Evolutionary conservation across 2,113 vertebrate genomes (phyloP).

Genomic region (Sisor rabdophorus): DNA sequence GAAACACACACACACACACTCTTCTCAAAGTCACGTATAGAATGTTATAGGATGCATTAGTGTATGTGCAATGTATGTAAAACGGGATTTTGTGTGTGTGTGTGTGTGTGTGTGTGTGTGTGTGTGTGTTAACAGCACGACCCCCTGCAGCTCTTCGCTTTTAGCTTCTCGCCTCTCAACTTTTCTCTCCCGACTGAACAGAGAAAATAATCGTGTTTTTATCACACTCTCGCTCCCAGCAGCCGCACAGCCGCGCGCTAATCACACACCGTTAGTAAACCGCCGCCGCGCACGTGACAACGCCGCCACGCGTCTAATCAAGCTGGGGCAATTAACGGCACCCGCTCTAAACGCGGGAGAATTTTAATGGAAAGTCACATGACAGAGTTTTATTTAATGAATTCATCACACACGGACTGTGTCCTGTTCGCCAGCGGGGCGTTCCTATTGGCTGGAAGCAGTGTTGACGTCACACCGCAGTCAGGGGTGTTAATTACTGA

Average conservation of each 20-base stretch:
- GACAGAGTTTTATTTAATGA: constrained; percentile 9
- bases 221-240: not conserved
- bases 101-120: no score
- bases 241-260: not conserved
- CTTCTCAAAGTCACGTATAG: no score
- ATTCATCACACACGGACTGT: not conserved
- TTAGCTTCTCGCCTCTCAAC: constrained; percentile 6
- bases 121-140: constrained; percentile 73
- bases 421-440: not conserved
- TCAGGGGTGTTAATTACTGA: not conserved
- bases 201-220: not conserved
- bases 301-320: constrained; percentile 38
- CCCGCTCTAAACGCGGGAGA: no score
- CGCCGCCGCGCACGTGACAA: constrained; percentile 4
- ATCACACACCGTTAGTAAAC: constrained; percentile 41
- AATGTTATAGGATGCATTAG: no score
- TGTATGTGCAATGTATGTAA: no score
- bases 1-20: no score
- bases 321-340: constrained; percentile 38
- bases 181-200: constrained; percentile 2
- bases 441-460: not conserved
- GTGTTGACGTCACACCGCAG: not conserved
- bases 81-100: no score
- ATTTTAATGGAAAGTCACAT: constrained; percentile 12
- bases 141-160: constrained; percentile 49